phyloP scores from a whole-genome alignment of 2,888 invertebrate species.

The Sinotaia quadrata region DNA sequence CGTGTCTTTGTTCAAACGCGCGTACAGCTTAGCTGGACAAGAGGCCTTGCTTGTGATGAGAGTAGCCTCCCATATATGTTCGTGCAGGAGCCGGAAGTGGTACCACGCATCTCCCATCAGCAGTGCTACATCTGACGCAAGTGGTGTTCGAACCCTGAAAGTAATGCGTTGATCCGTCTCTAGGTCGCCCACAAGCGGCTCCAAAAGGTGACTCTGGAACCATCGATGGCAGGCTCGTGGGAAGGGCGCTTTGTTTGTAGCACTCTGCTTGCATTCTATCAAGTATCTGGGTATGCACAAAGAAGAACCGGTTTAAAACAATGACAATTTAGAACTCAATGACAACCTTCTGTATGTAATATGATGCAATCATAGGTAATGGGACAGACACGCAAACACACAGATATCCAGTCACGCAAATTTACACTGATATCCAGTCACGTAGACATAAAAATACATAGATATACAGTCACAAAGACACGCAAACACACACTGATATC shows the following conservation, averaged over 20 bases:
- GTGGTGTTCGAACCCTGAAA: conserved; percentile 64
- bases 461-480: too few relatives aligned
- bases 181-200: conserved; percentile 64
- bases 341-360: too few relatives aligned
- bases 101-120: conserved; percentile 66
- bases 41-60: conserved; percentile 52
- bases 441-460: too few relatives aligned
- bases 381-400: too few relatives aligned
- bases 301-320: too few relatives aligned
- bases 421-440: too few relatives aligned
- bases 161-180: conserved; percentile 54
- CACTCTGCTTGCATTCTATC: conserved; percentile 63
- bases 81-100: conserved; percentile 60
- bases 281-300: conserved; percentile 44
- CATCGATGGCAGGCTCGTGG: conserved; percentile 66
- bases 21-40: conserved; percentile 59
- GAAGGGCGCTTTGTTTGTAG: conserved; percentile 57
- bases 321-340: too few relatives aligned
- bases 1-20: conserved; percentile 55
- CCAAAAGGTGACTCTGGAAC: conserved; percentile 62
- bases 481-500: too few relatives aligned
- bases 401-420: too few relatives aligned
- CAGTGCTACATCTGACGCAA: conserved; percentile 64
- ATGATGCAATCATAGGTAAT: too few relatives aligned
- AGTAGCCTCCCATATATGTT: conserved; percentile 62